These are phyloP conservation scores for Apogon hyalosoma DNA, from an alignment of 2,797 vertebrate genomes.

Conservation along the genomic window DNA sequence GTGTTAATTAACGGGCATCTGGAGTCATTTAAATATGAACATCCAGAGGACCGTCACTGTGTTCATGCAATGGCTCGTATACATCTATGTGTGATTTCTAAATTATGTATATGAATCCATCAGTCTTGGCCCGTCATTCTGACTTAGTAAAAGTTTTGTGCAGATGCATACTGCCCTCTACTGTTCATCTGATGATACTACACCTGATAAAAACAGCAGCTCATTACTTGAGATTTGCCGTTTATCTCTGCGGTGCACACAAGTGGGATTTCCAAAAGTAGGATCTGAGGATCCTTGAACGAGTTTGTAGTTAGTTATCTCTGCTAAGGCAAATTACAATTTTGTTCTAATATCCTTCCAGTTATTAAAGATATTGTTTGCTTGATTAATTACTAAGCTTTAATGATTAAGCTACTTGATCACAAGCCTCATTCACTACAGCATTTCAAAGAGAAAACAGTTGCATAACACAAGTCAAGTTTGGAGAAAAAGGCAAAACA, in stretches of 20 bases:
- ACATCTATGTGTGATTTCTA: conserved; percentile 3
- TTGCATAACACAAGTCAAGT: neutral
- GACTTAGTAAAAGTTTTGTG: neutral
- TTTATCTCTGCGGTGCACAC: conserved; percentile 24
- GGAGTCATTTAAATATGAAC: conserved; percentile 3
- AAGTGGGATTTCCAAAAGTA: conserved; percentile 27
- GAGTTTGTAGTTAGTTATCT: conserved; percentile 43
- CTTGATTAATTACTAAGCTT: conserved; percentile 31
- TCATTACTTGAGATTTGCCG: conserved; percentile 16
- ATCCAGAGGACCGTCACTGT: neutral
- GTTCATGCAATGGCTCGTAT: conserved; percentile 11
- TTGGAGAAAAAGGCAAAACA: conserved; percentile 1
- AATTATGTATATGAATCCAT: conserved; percentile 1
- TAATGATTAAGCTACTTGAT: conserved; percentile 1
- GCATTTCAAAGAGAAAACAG: conserved; percentile 6
- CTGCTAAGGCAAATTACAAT: conserved; percentile 30
- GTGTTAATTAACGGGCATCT: conserved; percentile 31
- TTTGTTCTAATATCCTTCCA: conserved; percentile 23
- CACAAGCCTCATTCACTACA: conserved; percentile 3
- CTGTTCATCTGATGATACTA: neutral
- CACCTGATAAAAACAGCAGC: neutral
- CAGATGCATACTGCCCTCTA: conserved; percentile 69
- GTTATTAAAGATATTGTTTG: conserved; percentile 36
- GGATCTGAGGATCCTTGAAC: conserved; percentile 36
- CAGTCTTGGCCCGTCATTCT: neutral